Evolutionary conservation across 2,888 invertebrate species (phyloP).

Genomic region (Stenchaetothrips biformis): DNA sequence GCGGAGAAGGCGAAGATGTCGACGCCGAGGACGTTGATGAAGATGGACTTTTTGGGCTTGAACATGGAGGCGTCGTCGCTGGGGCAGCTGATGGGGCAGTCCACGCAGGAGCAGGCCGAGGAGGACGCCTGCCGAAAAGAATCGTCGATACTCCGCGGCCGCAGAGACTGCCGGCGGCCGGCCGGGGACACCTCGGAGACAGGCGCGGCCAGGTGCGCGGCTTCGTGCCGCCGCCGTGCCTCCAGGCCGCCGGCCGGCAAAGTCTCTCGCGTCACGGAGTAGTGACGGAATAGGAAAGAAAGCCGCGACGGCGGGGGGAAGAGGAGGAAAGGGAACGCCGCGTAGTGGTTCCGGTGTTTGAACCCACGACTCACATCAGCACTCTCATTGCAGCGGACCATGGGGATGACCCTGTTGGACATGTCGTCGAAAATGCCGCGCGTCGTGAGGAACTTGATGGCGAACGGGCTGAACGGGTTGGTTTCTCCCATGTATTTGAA

Average conservation of each 20-base stretch:
- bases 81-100: slow-evolving; percentile 61
- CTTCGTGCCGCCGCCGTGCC: background rate
- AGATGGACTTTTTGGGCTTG: background rate
- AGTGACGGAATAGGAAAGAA: background rate
- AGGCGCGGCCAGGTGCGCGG: background rate
- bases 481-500: slow-evolving; percentile 58
- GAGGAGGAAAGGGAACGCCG: too few relatives aligned
- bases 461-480: slow-evolving; percentile 59
- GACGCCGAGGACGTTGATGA: background rate
- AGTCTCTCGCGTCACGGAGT: background rate
- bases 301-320: too few relatives aligned
- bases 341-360: too few relatives aligned
- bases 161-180: too few relatives aligned
- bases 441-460: slow-evolving; percentile 52
- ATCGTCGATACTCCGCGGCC: background rate
- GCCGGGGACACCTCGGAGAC: too few relatives aligned
- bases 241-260: background rate
- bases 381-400: background rate
- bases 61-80: slow-evolving; percentile 48
- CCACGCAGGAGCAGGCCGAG: slow-evolving; percentile 69
- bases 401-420: background rate
- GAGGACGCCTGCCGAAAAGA: slow-evolving; percentile 48
- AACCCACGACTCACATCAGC: background rate
- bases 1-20: background rate
- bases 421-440: background rate